Evolutionary conservation across 2,888 invertebrate species (phyloP), one percentile per base, ranked within the genome.

Genomic region (Himalopsyche anomala): DNA sequence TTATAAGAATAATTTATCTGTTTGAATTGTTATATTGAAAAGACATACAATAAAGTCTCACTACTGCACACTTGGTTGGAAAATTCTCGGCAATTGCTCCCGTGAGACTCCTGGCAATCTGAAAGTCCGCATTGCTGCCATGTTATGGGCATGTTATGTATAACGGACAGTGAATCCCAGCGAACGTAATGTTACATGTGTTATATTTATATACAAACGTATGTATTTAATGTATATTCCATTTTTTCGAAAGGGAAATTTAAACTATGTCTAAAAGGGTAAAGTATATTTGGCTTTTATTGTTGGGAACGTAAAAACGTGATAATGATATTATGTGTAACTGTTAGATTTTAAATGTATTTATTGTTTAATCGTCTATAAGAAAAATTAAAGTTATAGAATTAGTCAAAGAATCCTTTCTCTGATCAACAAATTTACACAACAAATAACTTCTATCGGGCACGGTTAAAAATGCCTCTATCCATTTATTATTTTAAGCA

Each of bases 381-480:
- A 19, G 56, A 56, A 56, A 56, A 17, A 56, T n/a, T n/a, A 56
- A 4, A 38, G 11, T 51, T 28, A 45, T 81, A 12, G 12, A 17
- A 81, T 45, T 81, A 51, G 62, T 62, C 5, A 9, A 19, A 62
- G 28, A 62, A n/a, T 62, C 19, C 19, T 62, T 62, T 62, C 4
- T 62, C 62, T 83, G 79, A 83, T 74, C 9, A 83, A 40, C 40
- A 42, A 74, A 45, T 36, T 19, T 15, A 28, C 11, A 62, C 28
- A 28, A 82, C 82, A 40, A n/a, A 36, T 56, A 51, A 80, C 28
- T 55, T 81, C 81, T 86, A 84, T 83, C 54, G 42, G 80, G 84
- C 84, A 83, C 86, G 84, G 83, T 86, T n/a, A 86, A 86, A 81
- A 84, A 81, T 84, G 85, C 85, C 85, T 82, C 69, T 85, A 82